These are phyloP conservation scores for Tetrax tetrax DNA, from an alignment of 2,113 vertebrate genomes.

Conservation along the genomic window DNA sequence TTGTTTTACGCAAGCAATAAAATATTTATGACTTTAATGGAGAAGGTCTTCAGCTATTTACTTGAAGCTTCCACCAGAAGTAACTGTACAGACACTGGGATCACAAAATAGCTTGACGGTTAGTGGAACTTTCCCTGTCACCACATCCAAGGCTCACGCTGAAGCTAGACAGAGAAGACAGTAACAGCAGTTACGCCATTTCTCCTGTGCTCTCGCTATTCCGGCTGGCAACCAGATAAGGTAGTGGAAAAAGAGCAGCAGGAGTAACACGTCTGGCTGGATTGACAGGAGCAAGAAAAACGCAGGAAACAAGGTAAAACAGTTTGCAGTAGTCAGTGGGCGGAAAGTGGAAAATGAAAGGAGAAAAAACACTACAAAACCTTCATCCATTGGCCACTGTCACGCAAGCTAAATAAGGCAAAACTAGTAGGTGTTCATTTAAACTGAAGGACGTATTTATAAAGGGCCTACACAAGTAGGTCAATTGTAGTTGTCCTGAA, in stretches of 20 bases:
- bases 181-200: neutral
- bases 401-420: neutral
- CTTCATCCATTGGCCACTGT: neutral
- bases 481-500: neutral
- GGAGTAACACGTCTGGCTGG: neutral
- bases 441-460: neutral
- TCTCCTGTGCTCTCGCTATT: neutral
- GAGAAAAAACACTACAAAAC: neutral
- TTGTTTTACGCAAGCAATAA: neutral
- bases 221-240: neutral
- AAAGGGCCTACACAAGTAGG: neutral
- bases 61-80: neutral
- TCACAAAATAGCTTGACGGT: neutral
- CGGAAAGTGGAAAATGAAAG: neutral
- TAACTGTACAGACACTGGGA: neutral
- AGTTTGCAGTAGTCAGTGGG: neutral
- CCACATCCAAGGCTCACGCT: neutral
- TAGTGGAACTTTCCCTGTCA: neutral
- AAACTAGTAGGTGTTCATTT: neutral
- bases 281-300: slow-evolving; percentile 1
- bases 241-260: neutral
- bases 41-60: neutral
- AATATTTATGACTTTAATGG: neutral
- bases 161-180: neutral
- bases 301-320: neutral